Evolutionary conservation across 2,113 vertebrate species (phyloP).

Genomic region (Hypanus sabinus): DNA sequence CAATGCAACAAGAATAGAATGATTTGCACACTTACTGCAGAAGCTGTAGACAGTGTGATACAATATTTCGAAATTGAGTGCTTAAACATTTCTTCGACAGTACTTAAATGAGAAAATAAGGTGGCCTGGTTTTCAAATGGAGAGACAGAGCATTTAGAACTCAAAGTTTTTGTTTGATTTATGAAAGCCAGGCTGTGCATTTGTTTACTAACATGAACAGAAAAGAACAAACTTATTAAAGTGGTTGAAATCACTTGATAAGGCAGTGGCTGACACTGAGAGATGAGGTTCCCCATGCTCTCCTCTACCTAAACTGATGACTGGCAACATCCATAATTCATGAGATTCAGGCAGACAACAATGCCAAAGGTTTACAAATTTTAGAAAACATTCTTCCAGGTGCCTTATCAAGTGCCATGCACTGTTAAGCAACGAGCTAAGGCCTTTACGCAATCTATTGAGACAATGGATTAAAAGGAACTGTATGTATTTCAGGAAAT

Average conservation of each 20-base stretch:
- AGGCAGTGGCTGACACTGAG: constrained; percentile 71
- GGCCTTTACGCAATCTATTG: constrained; percentile 37
- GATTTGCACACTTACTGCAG: constrained; percentile 32
- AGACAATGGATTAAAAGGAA: background rate
- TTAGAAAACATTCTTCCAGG: constrained; percentile 75
- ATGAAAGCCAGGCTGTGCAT: constrained; percentile 50
- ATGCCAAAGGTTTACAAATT: constrained; percentile 82
- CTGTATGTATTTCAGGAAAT: background rate
- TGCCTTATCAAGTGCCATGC: constrained; percentile 71
- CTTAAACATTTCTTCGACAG: constrained; percentile 10
- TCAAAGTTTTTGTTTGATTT: constrained; percentile 41
- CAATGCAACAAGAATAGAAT: constrained; percentile 29
- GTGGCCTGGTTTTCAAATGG: background rate
- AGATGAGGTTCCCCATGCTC: constrained; percentile 68
- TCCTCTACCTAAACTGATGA: constrained; percentile 74
- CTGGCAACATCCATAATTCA: constrained; percentile 83
- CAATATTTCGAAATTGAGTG: constrained; percentile 26
- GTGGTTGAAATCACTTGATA: constrained; percentile 58
- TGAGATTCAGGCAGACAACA: constrained; percentile 66
- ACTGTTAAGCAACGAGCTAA: constrained; percentile 62
- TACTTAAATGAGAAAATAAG: constrained; percentile 30
- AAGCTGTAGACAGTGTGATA: background rate
- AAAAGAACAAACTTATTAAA: constrained; percentile 61
- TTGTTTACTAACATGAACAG: constrained; percentile 61
- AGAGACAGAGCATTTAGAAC: background rate